Percentiles rank a stretch among this genome's conserved stretches.
phyloP scores from a whole-genome alignment of 2,888 invertebrate genomes.

The Clitarchus hookeri region DNA sequence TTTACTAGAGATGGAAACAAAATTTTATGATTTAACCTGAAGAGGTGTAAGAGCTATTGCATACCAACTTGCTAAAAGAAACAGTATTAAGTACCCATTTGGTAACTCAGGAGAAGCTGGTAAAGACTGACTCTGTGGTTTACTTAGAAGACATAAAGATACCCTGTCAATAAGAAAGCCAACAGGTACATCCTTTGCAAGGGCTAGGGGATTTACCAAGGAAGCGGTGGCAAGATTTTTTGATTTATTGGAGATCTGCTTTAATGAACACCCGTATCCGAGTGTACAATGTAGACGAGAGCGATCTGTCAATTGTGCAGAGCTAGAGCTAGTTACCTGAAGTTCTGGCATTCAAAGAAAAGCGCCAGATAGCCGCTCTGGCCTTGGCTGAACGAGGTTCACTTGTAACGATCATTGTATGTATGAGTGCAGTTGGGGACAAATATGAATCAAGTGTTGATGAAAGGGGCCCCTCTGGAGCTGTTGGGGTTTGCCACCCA shows the following conservation, averaged over 20 bases:
- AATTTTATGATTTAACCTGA: not conserved
- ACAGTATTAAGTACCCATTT: not conserved
- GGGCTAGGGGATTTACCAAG: conserved; percentile 29
- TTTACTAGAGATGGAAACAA: not conserved
- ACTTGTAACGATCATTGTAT: conserved; percentile 21
- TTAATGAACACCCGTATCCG: conserved; percentile 17
- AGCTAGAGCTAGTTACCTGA: conserved; percentile 31
- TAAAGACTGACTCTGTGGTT: not conserved
- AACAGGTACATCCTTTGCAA: conserved; percentile 11
- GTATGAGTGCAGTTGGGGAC: conserved; percentile 30
- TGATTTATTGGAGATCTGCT: not conserved
- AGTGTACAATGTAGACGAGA: conserved; percentile 20
- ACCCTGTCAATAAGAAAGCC: conserved; percentile 1
- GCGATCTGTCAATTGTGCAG: conserved; percentile 28
- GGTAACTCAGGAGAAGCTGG: conserved; percentile 9
- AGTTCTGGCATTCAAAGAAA: conserved; percentile 28
- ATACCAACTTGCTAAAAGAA: conserved; percentile 3
- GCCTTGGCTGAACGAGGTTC: conserved; percentile 28
- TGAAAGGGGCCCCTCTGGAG: conserved; percentile 24
- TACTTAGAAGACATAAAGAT: not conserved
- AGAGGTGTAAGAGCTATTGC: not conserved
- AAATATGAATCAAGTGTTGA: conserved; percentile 24
- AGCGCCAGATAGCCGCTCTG: conserved; percentile 30
- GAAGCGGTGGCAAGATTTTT: conserved; percentile 30
- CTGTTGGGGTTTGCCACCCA: conserved; percentile 23